These are phyloP conservation scores for Sacculina carcini DNA, from an alignment of 2,888 invertebrate species.

Conservation along the genomic window DNA sequence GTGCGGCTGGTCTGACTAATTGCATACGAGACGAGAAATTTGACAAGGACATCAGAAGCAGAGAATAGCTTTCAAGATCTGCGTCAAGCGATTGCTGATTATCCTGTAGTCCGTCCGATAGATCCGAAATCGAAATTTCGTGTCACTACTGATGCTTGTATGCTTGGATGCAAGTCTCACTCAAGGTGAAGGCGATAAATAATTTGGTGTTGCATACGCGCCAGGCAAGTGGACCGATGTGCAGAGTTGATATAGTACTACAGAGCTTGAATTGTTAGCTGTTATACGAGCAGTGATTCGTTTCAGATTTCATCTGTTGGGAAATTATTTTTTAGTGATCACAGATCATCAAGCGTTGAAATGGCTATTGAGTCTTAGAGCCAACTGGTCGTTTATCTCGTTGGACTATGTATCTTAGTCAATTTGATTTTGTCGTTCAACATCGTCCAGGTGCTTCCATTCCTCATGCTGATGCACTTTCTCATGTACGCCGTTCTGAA, in stretches of 20 bases:
- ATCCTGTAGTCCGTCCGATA: not conserved
- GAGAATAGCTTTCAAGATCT: not conserved
- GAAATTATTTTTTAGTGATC: not conserved
- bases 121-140: not conserved
- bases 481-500: too few species aligned
- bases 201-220: constrained; percentile 5
- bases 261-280: constrained; percentile 7
- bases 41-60: not conserved
- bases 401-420: not conserved
- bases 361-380: not conserved
- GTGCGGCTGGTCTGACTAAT: not conserved
- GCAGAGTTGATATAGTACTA: constrained; percentile 3
- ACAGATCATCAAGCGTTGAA: constrained; percentile 4
- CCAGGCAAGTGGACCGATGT: not conserved
- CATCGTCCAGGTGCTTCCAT: not conserved
- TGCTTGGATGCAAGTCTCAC: not conserved
- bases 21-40: not conserved
- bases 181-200: not conserved
- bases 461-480: constrained; percentile 1
- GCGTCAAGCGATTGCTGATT: not conserved
- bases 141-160: constrained; percentile 1
- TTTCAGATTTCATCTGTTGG: constrained; percentile 1
- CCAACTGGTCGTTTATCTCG: not conserved
- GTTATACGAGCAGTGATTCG: constrained; percentile 2
- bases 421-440: not conserved